Evolutionary conservation across 2,888 invertebrate genomes (phyloP).

Genomic region (Leptopilina drosophilae): DNA sequence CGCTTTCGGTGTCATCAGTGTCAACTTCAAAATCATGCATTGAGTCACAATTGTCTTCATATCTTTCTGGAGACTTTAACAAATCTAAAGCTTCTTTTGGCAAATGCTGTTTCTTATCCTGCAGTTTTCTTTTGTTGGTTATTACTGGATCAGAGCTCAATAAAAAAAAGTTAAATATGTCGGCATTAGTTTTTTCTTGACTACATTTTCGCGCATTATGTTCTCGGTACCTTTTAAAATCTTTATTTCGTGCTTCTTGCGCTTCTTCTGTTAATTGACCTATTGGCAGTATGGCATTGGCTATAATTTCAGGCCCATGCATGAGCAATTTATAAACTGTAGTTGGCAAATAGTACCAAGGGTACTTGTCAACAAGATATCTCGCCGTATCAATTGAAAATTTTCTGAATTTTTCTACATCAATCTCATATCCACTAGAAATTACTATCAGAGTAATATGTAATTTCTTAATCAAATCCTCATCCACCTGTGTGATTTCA

Average conservation of each 20-base stretch:
- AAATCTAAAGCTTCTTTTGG: too few relatives aligned
- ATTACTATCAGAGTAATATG: not conserved
- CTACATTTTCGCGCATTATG: too few relatives aligned
- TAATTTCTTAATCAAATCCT: not conserved
- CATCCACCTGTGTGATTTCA: not conserved
- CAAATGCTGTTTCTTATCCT: not conserved
- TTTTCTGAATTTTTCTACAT: not conserved
- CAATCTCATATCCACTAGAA: not conserved
- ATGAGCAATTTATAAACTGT: not conserved
- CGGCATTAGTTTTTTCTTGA: not conserved
- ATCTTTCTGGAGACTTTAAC: too few relatives aligned
- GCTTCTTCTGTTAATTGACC: too few relatives aligned
- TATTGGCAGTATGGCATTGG: not conserved
- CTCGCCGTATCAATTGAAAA: not conserved
- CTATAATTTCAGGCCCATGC: not conserved
- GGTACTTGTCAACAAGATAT: not conserved
- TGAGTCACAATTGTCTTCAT: too few relatives aligned
- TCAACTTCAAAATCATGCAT: too few relatives aligned
- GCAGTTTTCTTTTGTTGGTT: not conserved
- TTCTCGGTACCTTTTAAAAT: not conserved
- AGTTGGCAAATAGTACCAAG: conserved; percentile 1
- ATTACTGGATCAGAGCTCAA: conserved; percentile 6
- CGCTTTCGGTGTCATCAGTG: too few relatives aligned
- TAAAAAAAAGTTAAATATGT: conserved; percentile 1
- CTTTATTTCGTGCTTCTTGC: not conserved